Conservation (phyloP, 64 coral and sea anemone genomes). For the Orbicella faveolata region DNA sequence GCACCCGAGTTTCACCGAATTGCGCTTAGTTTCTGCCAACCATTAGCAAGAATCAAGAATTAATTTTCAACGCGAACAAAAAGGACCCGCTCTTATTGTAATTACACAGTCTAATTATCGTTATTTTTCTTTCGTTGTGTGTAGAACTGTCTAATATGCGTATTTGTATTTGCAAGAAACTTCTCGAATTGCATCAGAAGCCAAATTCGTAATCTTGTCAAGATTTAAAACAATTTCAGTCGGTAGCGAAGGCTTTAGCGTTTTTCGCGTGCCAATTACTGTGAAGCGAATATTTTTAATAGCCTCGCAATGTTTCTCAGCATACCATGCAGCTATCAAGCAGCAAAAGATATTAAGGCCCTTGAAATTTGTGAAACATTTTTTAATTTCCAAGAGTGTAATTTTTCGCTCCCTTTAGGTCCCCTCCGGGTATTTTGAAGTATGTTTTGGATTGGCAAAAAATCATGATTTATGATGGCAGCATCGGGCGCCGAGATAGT, state of each 20-base stretch:
- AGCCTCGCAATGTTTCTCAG: not conserved
- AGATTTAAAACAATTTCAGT: not conserved
- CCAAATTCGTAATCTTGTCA: not conserved
- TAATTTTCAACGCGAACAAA: not conserved
- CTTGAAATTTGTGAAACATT: not conserved
- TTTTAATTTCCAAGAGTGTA: not conserved
- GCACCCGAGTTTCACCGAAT: not conserved
- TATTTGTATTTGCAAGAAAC: not conserved
- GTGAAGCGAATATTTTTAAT: constrained; percentile 19
- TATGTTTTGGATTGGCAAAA: not conserved
- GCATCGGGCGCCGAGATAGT: not conserved
- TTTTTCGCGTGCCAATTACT: not conserved
- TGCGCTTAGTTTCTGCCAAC: not conserved
- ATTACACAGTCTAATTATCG: too few species aligned
- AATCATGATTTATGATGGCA: not conserved
- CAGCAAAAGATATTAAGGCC: not conserved
- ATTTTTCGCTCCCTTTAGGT: constrained; percentile 3
- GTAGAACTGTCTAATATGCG: too few species aligned
- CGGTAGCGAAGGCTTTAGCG: not conserved
- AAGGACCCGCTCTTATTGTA: not conserved
- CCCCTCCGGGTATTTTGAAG: not conserved
- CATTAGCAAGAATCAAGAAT: not conserved
- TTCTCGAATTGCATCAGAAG: not conserved
- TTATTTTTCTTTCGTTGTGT: too few species aligned
- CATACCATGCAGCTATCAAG: constrained; percentile 1